Evolutionary conservation across 2,113 vertebrate species (phyloP), one percentile per base, ranked within the genome.

Genomic region (Carassius auratus): DNA sequence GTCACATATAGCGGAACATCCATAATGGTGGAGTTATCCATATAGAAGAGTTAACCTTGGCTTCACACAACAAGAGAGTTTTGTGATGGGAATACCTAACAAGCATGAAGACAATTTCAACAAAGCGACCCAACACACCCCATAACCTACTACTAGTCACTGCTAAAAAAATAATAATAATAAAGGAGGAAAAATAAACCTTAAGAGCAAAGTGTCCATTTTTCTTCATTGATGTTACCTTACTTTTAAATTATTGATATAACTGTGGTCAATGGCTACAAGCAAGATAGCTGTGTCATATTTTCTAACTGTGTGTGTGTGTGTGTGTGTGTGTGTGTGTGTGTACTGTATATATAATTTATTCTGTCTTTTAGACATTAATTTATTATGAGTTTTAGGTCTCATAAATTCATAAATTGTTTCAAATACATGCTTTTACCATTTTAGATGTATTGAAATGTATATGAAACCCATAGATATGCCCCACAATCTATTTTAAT

Each of bases 61-160:
- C 45, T 48, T 48, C 45, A 48, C 45, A 86, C 84, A 83, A 90
- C 82, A 89, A 87, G 42, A 68, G 71, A 84, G 42, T 3, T 71
- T n/a, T 86, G 88, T 83, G 83, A 62, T 79, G 45, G 33, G 50
- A 66, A 88, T 76, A 76, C 80, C 84, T 69, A 87, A 30, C 50
- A 9, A 69, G 38, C n/a, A 19, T 10, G 30, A 38, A 50, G 59
- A 48, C 45, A 48, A 84, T 33, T 73, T 69, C 59, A 87, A 68
- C 64, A 3, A 50, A 55, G 52, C 73, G 78, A 26, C 9, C 17
- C 57, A 79, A 71, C 50, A 57, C 62, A 79, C 52, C 21, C n/a
- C 13, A 26, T 69, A 30, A 30, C 55, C 57, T 79, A 57, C 77
- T 14, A 79, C 77, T 62, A 79, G 12, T 23, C 36, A 23, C 57